A percentile compares a stretch with the other conserved stretches of the same genome.
phyloP scores from a whole-genome alignment of 2,797 vertebrate genomes.

The Centropyge bicolor region DNA sequence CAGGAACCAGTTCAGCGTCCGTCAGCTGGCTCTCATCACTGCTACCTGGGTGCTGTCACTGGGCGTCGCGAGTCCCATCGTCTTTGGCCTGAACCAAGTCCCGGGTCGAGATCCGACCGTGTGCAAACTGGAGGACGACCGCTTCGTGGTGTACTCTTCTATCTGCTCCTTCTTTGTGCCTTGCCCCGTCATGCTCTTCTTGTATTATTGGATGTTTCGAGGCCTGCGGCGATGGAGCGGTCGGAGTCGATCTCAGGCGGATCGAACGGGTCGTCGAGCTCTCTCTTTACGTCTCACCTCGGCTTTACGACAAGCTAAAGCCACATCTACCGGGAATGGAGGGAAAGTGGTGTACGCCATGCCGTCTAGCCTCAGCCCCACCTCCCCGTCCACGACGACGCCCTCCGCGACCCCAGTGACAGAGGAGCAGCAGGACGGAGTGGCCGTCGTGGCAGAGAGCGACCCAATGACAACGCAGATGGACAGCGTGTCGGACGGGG shows the following conservation, averaged over 20 bases:
- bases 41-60: conserved; percentile 85
- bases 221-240: conserved; percentile 82
- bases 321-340: conserved; percentile 10
- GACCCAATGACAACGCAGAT: conserved; percentile 76
- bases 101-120: conserved; percentile 74
- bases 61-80: conserved; percentile 83
- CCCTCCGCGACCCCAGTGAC: conserved; percentile 19
- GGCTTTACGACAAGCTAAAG: conserved; percentile 60
- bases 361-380: conserved; percentile 64
- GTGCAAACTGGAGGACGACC: conserved; percentile 84
- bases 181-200: conserved; percentile 85
- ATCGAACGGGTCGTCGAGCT: conserved; percentile 22
- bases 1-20: conserved; percentile 85
- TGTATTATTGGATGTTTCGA: conserved; percentile 86
- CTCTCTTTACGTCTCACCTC: conserved; percentile 71
- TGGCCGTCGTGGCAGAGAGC: conserved; percentile 41
- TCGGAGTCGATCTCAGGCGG: conserved; percentile 66
- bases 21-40: conserved; percentile 82
- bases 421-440: conserved; percentile 18
- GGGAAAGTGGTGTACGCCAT: conserved; percentile 67
- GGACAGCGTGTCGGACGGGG: conserved; percentile 79
- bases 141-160: conserved; percentile 85
- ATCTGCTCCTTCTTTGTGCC: conserved; percentile 87
- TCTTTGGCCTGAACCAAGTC: conserved; percentile 85
- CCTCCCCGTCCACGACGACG: conserved; percentile 50